phyloP scores from a whole-genome alignment of 2,888 invertebrate species.

The Acronicta psi region DNA sequence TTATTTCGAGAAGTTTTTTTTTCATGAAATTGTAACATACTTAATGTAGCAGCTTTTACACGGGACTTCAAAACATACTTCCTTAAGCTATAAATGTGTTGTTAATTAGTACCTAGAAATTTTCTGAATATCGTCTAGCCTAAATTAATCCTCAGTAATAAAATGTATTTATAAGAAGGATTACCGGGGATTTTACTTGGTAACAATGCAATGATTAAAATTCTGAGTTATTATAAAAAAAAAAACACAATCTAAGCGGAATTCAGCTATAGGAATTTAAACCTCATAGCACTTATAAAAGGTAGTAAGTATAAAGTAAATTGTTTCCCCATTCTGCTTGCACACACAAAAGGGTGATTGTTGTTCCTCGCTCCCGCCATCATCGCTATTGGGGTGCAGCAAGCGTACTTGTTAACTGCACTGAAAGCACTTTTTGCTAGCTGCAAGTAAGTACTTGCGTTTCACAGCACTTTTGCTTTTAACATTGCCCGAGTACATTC shows the following conservation, averaged over 20 bases:
- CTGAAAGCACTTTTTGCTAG: slow-evolving; percentile 48
- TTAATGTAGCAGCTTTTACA: too few species aligned
- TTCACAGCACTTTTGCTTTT: slow-evolving; percentile 37
- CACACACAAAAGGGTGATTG: slow-evolving; percentile 50
- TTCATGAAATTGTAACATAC: too few species aligned
- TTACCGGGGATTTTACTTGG: too few species aligned
- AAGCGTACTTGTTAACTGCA: slow-evolving; percentile 48
- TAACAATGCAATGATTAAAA: too few species aligned
- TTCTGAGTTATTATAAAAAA: background rate
- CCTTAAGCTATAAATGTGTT: too few species aligned
- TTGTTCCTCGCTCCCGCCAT: slow-evolving; percentile 42
- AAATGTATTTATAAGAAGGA: too few species aligned
- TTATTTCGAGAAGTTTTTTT: too few species aligned
- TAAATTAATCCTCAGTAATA: too few species aligned
- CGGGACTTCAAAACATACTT: too few species aligned
- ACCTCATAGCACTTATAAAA: slow-evolving; percentile 3
- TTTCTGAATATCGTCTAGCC: too few species aligned
- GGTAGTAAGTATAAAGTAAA: slow-evolving; percentile 32
- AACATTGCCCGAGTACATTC: slow-evolving; percentile 17
- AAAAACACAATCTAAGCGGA: background rate
- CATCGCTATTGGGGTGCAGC: slow-evolving; percentile 34
- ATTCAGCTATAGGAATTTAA: background rate
- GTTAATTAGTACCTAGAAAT: too few species aligned
- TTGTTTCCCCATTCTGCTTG: slow-evolving; percentile 39
- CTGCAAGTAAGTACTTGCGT: slow-evolving; percentile 13